Evolutionary conservation across 2,888 invertebrate species (phyloP), one percentile per base, ranked within the genome.

Genomic region (Marronus borbonicus): DNA sequence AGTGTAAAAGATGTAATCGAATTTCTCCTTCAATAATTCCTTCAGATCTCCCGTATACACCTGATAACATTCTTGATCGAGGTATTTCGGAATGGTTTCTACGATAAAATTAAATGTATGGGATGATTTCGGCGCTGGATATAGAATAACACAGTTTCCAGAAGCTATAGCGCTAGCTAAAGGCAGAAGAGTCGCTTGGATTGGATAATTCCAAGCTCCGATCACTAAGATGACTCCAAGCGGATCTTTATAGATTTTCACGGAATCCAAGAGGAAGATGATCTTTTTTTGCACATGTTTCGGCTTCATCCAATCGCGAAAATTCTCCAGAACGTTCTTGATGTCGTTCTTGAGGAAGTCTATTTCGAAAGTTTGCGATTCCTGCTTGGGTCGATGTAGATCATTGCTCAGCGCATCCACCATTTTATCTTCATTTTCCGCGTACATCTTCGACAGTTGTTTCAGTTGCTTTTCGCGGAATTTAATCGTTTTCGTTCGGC

Each of bases 121-220:
- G 0, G 90, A 90, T 0, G 98, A 90, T 64, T 98, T 87, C 88
- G 99, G 98, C 28, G 98, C 98, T 2, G 99, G 98, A 87, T 99
- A 98, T 17, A 97, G 85, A 17, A 99, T 90, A 44, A 94, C 96
- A 85, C 95, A 94, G 89, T 99, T 99, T 12, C 98, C 98, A 77
- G 97, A 97, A 0, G 98, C 95, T 76, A 99, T 93, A 0, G 98
- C 98, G 0, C 97, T 96, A 2, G 94, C 90, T 83, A 97, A 88
- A 0, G 98, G 98, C 79, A 94, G 89, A 36, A 98, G 85, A 1
- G 94, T 89, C 77, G 98, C 90, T 84, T 96, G 95, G 44, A 98
- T 87, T 0, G 99, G 99, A 90, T 98, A 99, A 90, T 99, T 99
- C 99, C 99, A 99, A 0, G 98, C 96, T 0, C 98, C 97, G 80